These are phyloP conservation scores for Enteromius afrohamiltoni DNA, from an alignment of 2,797 vertebrate genomes.

Conservation along the genomic window DNA sequence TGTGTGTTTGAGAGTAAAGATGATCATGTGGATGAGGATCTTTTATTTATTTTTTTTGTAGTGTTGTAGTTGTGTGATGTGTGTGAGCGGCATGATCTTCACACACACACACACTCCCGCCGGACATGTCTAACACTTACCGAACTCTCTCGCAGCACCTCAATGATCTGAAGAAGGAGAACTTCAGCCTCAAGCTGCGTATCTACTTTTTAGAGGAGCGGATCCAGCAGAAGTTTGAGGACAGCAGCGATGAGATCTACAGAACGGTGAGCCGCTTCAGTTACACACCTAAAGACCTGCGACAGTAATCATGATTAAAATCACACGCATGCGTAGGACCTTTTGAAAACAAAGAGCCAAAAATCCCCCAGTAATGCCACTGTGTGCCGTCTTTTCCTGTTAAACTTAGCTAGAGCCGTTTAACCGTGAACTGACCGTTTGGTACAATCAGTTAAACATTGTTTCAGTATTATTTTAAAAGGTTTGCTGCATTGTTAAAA, in stretches of 20 bases:
- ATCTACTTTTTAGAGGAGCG: constrained; percentile 99
- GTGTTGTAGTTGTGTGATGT: constrained; percentile 64
- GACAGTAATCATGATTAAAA: background rate
- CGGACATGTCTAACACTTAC: constrained; percentile 95
- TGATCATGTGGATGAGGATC: constrained; percentile 42
- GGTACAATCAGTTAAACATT: too few species aligned
- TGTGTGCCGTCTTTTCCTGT: background rate
- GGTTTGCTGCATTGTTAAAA: too few species aligned
- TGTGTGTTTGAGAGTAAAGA: constrained; percentile 49
- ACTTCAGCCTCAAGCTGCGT: constrained; percentile 99
- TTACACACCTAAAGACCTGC: too few species aligned
- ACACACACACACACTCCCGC: constrained; percentile 68
- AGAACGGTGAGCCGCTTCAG: constrained; percentile 82
- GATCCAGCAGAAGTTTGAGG: constrained; percentile 95
- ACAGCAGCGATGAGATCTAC: constrained; percentile 90
- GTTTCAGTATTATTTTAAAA: too few species aligned
- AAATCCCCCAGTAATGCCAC: background rate
- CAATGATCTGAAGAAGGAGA: constrained; percentile 99
- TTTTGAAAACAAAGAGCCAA: background rate
- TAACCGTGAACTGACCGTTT: too few species aligned
- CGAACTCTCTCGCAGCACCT: constrained; percentile 98
- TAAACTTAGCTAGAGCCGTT: background rate
- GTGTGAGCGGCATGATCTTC: constrained; percentile 73
- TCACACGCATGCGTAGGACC: background rate
- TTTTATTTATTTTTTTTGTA: background rate